Percentiles rank a stretch among this genome's conserved stretches.
These are phyloP conservation scores for Ploceus nigricollis DNA, from an alignment of 2,113 vertebrate genomes.

Conservation along the genomic window DNA sequence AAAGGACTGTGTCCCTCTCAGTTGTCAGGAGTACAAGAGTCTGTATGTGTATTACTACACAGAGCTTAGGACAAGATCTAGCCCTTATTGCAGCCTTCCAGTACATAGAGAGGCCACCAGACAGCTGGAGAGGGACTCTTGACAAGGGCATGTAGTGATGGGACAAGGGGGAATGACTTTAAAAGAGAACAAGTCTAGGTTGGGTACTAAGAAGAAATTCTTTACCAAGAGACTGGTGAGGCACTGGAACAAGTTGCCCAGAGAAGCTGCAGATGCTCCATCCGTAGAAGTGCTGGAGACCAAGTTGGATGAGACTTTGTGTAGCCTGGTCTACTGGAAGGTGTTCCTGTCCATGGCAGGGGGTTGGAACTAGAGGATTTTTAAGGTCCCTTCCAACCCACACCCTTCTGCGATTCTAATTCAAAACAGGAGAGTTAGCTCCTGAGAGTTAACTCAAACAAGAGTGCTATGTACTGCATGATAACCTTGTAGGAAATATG, in stretches of 20 bases:
- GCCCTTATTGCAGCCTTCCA: neutral
- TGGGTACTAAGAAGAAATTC: neutral
- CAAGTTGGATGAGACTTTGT: neutral
- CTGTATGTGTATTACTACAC: neutral
- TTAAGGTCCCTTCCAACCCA: neutral
- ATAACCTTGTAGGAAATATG: neutral
- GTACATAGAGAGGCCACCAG: neutral
- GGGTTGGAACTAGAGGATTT: neutral
- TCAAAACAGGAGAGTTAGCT: neutral
- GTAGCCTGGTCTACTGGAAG: neutral
- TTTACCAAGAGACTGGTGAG: neutral
- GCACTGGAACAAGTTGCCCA: neutral
- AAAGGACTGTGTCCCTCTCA: neutral
- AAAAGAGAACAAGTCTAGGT: neutral
- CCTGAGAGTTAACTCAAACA: no score
- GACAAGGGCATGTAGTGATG: neutral
- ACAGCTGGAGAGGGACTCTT: neutral
- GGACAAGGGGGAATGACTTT: neutral
- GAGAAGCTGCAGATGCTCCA: neutral
- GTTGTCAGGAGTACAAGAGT: neutral
- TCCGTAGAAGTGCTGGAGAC: rapidly evolving
- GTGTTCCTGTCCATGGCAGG: no score
- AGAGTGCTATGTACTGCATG: neutral
- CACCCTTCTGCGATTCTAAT: neutral
- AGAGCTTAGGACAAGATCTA: neutral